Base-by-base conservation (phyloP, 2,888 invertebrate genomes). In the Drosophila fungiperda region DNA sequence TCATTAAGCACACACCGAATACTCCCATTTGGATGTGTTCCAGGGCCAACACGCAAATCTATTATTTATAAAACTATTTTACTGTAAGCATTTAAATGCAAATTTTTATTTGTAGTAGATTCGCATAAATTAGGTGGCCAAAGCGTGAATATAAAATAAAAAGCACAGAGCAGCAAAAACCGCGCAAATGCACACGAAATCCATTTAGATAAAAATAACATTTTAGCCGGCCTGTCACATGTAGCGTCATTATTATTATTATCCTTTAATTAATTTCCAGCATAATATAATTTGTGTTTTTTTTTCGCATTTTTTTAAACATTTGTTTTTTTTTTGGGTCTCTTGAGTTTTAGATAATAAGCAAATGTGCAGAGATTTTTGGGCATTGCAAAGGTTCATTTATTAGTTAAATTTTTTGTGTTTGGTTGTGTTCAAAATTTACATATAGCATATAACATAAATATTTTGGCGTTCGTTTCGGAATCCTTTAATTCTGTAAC, bases 251-350 rank as follows among this genome's bases (percentile, higher is more conserved):
- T 82, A 87, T 88, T 85, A 86, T 85, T 84, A 87, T 88, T 85
- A 86, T 85, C 73, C 81, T 84, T 88, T 88, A 84, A 85, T 85
- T 85, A 85, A 88, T 85, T 88, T 88, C 68, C 83, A 73, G 84
- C 83, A 83, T 83, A 77, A 61, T 79, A 59, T 76, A 59, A 76
- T 82, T 83, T 80, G 59, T 71, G 50, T 54, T 38, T 36, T 17
- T 36, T 49, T 26, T 29, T 63, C 26, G 23, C 23, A 32, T 68
- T 67, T 59, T n/a, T 40, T 32, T 20, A 29, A 29, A 6, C 12
- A 20, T 42, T 42, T 12, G 23, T 26, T 62, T 62, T 54, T 20
- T 26, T 38, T 50, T 68, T 73, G 62, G 48, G 68, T 73, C 88
- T 88, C 80, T 73, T 73, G 86, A 78, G 88, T 83, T 84, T 79